Evolutionary conservation across 2,888 invertebrate species (phyloP), one percentile per base, ranked within the genome.

Genomic region (Callyntrura guangdongensis): DNA sequence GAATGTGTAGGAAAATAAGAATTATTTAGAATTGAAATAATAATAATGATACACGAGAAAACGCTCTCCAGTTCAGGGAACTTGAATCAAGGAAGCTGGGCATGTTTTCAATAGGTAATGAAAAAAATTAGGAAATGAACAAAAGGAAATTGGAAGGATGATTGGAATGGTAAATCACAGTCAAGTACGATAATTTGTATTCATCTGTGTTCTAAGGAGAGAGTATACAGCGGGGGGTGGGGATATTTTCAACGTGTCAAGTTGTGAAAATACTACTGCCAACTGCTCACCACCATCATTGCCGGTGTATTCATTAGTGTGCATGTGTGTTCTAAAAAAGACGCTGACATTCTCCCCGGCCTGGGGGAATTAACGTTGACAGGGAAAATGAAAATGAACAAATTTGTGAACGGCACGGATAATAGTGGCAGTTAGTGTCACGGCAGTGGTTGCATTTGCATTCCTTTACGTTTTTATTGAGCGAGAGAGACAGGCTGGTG

Each of bases 341-440:
- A 72, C 36, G 36, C 36, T 36, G 36, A 2, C 36, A 36, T 2
- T 36, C 6, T 2, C 6, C 36, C 6, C 36, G 3, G 36, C 3
- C 36, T 4, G 6, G 36, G 36, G 72, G 47, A 72, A 77, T 77
- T 77, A 77, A 77, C 11, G 20, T 20, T 49, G 74, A 47, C 17
- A 22, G 74, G 20, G 49, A 49, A 20, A 77, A 77, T 69, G 69
- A 69, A 69, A n/a, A 69, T 77, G 74, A 77, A 53, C 74, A 77
- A 77, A 77, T 77, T 77, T 77, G 49, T 53, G 69, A 20, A 36
- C 64, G n/a, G 14, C n/a, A 14, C 9, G 69, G n/a, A 22, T 12
- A 64, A 25, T 36, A 36, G 36, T 36, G 36, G 36, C 36, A 36
- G 36, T 36, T 36, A 36, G 36, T 36, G 64, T 6, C 25, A 11